A percentile compares a stretch with the other conserved stretches of the same genome.
These are phyloP conservation scores for Gymnarchus niloticus DNA, from an alignment of 2,113 vertebrate species.

Conservation along the genomic window DNA sequence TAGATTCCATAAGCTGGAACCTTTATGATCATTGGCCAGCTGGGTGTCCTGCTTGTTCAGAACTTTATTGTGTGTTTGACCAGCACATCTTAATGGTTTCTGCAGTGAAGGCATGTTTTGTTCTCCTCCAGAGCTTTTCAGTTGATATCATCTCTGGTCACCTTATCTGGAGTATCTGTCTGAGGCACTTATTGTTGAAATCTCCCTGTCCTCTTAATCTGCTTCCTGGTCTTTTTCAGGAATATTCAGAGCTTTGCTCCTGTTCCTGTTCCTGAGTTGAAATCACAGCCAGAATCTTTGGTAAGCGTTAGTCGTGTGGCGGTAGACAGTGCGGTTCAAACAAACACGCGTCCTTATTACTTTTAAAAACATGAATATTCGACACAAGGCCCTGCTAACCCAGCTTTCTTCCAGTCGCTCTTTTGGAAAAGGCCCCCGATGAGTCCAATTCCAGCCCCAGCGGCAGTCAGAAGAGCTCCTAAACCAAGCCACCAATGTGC, in stretches of 20 bases:
- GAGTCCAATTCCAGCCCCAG: not conserved
- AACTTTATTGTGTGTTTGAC: no score
- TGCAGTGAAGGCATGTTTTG: no score
- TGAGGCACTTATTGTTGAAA: no score
- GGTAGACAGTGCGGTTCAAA: not conserved
- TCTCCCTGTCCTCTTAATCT: no score
- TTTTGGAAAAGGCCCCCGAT: not conserved
- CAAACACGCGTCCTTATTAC: not conserved
- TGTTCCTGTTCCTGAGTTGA: not conserved
- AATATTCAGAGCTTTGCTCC: not conserved
- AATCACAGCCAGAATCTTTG: not conserved
- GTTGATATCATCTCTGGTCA: no score
- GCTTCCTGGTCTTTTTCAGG: not conserved
- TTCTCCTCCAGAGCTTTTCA: no score
- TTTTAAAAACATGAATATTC: not conserved
- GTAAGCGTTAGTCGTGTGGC: not conserved
- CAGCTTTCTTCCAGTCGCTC: not conserved
- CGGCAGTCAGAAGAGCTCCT: not conserved
- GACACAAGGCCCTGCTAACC: not conserved
- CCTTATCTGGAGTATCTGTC: no score
- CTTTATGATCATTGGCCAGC: no score
- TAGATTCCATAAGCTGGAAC: no score
- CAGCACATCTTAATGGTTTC: no score
- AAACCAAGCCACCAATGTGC: not conserved
- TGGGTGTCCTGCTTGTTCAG: no score